These are phyloP conservation scores for Neofelis nebulosa DNA, from an alignment of 2,113 vertebrate genomes.

Conservation along the genomic window DNA sequence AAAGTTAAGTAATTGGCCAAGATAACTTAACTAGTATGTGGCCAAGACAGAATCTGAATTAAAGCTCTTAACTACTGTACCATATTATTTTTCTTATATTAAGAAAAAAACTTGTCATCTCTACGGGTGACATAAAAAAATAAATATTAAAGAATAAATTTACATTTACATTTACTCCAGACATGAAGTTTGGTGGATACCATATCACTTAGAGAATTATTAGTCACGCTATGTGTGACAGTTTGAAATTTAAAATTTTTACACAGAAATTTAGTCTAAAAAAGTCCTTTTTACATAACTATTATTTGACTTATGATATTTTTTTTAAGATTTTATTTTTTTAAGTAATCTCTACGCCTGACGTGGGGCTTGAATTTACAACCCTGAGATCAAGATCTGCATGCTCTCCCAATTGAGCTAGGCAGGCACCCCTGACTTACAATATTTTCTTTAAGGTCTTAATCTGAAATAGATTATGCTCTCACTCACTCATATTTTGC, in stretches of 20 bases:
- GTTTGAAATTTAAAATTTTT: neutral
- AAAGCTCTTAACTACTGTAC: neutral
- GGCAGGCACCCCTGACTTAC: neutral
- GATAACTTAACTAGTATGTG: neutral
- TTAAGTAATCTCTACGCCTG: neutral
- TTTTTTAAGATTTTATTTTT: neutral
- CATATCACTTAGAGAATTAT: neutral
- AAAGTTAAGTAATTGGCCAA: neutral
- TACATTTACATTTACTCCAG: neutral
- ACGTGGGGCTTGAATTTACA: neutral
- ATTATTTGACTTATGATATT: neutral
- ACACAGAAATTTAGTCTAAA: neutral
- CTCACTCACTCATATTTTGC: neutral
- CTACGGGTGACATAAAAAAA: neutral
- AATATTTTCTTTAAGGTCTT: neutral
- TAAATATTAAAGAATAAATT: neutral
- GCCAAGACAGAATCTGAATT: neutral
- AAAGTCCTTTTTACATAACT: neutral
- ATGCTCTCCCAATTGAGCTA: neutral
- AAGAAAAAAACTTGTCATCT: neutral
- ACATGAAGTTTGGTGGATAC: neutral
- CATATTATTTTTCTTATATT: neutral
- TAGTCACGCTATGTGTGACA: neutral
- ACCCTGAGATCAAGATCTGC: neutral
- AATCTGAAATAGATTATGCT: neutral